Conservation (phyloP, 2,888 invertebrate genomes). For the Lasioglossum malachurum region DNA sequence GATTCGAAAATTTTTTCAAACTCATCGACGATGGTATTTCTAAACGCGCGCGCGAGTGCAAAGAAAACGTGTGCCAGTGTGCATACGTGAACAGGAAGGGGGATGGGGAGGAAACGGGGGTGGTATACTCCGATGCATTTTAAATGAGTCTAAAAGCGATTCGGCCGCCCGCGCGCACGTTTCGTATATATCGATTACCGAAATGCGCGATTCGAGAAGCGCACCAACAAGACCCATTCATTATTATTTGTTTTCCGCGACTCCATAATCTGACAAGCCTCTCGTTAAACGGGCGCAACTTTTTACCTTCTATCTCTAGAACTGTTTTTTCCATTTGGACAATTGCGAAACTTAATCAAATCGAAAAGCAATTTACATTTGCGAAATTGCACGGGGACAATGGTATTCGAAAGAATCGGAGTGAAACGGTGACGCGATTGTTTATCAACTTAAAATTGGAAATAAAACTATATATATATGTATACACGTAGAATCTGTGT, state of each 20-base stretch:
- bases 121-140: constrained; percentile 60
- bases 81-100: constrained; percentile 34
- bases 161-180: constrained; percentile 56
- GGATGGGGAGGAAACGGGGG: constrained; percentile 22
- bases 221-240: constrained; percentile 52
- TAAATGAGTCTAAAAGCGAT: constrained; percentile 68
- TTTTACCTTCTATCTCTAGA: background rate
- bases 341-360: background rate
- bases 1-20: background rate
- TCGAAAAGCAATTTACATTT: background rate
- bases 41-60: constrained; percentile 15
- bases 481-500: background rate
- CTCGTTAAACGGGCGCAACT: background rate
- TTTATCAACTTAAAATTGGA: background rate
- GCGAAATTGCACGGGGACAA: background rate
- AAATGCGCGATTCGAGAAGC: constrained; percentile 63
- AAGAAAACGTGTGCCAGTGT: constrained; percentile 34
- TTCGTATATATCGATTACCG: constrained; percentile 66
- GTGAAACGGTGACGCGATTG: background rate
- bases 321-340: background rate
- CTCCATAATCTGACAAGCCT: background rate
- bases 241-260: constrained; percentile 11
- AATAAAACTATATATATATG: background rate
- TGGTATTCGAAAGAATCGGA: background rate
- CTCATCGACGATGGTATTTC: background rate